A percentile compares a stretch with the other conserved stretches of the same genome.
phyloP scores from a whole-genome alignment of 30 jellyfish, hydroid and myxozoan genomes.

The Turritopsis dohrnii region DNA sequence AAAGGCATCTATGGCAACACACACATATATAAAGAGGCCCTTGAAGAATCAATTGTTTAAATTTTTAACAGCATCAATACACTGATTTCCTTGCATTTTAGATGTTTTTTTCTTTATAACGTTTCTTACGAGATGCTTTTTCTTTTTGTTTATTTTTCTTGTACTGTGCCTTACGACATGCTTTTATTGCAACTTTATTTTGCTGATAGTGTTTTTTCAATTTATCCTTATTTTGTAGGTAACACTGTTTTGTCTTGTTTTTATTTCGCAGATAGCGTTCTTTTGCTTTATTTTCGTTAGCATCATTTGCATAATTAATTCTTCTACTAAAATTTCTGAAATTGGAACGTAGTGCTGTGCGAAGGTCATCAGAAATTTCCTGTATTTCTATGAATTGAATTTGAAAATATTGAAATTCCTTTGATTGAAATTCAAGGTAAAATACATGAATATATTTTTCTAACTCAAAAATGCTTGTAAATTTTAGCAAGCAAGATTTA shows the following conservation, averaged over 20 bases:
- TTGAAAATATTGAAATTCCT: too few relatives aligned
- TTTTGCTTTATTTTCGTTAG: background rate
- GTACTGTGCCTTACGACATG: background rate
- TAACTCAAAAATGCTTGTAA: too few relatives aligned
- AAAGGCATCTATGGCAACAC: slow-evolving; percentile 9
- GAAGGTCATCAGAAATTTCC: background rate
- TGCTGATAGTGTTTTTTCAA: background rate
- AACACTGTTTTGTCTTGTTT: background rate
- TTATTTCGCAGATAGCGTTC: background rate
- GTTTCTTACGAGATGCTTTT: background rate
- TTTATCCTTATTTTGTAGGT: background rate
- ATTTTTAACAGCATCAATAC: background rate
- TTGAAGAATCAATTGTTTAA: background rate
- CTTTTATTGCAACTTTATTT: background rate
- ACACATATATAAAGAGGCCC: slow-evolving; percentile 22
- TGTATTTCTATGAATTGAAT: slow-evolving; percentile 1
- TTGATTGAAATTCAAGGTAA: too few relatives aligned
- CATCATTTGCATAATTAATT: background rate
- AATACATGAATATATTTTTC: too few relatives aligned
- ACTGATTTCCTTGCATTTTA: background rate
- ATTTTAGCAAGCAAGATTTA: too few relatives aligned
- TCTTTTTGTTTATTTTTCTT: background rate
- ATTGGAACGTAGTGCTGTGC: background rate
- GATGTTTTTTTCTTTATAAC: background rate
- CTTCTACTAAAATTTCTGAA: background rate